Conservation (phyloP, 1,140 invertebrate species). For the Hydropsyche tenuis region DNA sequence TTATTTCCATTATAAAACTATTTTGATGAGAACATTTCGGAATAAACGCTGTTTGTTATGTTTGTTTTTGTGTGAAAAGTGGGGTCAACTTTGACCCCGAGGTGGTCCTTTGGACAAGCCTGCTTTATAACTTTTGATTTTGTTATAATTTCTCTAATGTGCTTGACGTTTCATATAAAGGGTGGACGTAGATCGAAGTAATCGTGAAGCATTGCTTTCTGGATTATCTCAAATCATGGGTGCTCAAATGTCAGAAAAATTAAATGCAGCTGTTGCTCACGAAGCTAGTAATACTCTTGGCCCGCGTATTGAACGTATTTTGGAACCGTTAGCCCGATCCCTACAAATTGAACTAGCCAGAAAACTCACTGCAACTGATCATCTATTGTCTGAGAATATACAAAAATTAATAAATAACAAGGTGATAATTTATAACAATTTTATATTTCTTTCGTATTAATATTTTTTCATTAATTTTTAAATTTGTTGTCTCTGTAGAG, state of each 20-base stretch:
- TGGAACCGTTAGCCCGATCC: constrained; percentile 73
- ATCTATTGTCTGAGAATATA: constrained; percentile 79
- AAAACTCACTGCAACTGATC: constrained; percentile 75
- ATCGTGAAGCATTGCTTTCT: constrained; percentile 50
- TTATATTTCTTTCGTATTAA: not conserved
- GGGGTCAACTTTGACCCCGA: no score
- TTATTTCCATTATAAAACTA: no score
- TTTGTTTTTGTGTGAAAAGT: no score
- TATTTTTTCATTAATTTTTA: constrained; percentile 9
- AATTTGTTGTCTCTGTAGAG: constrained; percentile 63
- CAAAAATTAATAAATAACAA: constrained; percentile 77
- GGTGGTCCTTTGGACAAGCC: no score
- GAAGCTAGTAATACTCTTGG: constrained; percentile 60
- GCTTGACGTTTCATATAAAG: constrained; percentile 15
- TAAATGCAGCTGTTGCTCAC: constrained; percentile 56
- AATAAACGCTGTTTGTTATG: no score
- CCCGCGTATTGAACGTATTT: constrained; percentile 62
- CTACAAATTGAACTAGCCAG: constrained; percentile 73
- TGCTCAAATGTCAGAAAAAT: constrained; percentile 57
- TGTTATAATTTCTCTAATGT: no score
- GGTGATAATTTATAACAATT: constrained; percentile 55
- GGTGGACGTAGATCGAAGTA: constrained; percentile 42
- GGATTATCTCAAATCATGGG: constrained; percentile 56
- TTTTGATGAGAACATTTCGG: no score
- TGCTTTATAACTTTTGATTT: not conserved